Percentiles rank a stretch among this genome's conserved stretches.
These are phyloP conservation scores for Lampris incognitus DNA, from an alignment of 2,113 vertebrate species.

Conservation along the genomic window DNA sequence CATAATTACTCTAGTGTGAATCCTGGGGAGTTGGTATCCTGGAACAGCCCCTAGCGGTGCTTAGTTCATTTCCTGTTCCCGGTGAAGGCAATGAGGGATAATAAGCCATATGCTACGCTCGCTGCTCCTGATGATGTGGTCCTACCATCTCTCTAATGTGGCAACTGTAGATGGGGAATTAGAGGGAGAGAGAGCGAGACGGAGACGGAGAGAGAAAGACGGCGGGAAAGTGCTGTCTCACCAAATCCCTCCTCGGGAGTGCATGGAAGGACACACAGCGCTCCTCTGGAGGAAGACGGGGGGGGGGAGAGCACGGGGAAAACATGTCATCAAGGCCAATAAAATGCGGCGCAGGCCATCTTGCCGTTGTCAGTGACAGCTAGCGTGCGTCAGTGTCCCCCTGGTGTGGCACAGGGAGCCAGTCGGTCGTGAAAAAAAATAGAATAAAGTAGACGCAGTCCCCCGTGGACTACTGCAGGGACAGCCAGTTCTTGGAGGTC, in stretches of 20 bases:
- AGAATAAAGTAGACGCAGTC: neutral
- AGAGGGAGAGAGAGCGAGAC: slow-evolving; percentile 20
- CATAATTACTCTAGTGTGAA: slow-evolving; percentile 63
- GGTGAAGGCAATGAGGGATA: slow-evolving; percentile 74
- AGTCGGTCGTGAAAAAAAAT: slow-evolving; percentile 42
- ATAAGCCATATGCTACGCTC: slow-evolving; percentile 63
- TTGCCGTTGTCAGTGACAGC: slow-evolving; percentile 51
- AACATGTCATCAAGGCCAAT: slow-evolving; percentile 53
- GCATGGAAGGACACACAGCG: slow-evolving; percentile 29
- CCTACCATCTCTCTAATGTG: slow-evolving; percentile 51
- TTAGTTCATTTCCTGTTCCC: slow-evolving; percentile 81
- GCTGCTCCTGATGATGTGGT: slow-evolving; percentile 61
- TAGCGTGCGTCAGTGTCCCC: slow-evolving; percentile 22
- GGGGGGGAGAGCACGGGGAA: slow-evolving; percentile 37
- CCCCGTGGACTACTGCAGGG: slow-evolving; percentile 49
- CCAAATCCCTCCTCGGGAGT: slow-evolving; percentile 16
- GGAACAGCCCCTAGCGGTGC: slow-evolving; percentile 54
- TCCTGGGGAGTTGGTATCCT: slow-evolving; percentile 55
- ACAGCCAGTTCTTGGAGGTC: slow-evolving; percentile 39
- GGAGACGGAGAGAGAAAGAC: slow-evolving; percentile 2
- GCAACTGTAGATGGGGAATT: slow-evolving; percentile 43
- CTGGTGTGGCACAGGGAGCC: slow-evolving; percentile 31
- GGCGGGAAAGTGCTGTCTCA: slow-evolving; percentile 19
- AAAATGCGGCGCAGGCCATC: slow-evolving; percentile 45
- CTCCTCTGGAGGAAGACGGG: slow-evolving; percentile 17